A percentile compares a stretch with the other conserved stretches of the same genome.
Evolutionary conservation across 2,888 invertebrate species (phyloP).

Genomic region (Didymodactylos carnosus): DNA sequence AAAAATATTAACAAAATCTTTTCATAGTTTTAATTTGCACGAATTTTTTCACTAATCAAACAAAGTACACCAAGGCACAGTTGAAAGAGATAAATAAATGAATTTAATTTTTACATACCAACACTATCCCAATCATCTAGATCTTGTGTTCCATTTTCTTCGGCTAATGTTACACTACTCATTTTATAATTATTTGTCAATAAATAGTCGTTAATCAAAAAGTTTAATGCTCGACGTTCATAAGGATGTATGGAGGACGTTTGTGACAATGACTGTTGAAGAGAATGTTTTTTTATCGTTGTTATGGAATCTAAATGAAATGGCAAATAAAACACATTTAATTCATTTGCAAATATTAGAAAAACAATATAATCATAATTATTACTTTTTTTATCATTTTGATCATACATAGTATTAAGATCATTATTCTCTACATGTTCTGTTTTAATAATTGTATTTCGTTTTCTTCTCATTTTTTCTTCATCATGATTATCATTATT

Average conservation of each 20-base stretch:
- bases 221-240: conserved; percentile 62
- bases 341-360: too few species aligned
- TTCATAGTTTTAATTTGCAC: too few species aligned
- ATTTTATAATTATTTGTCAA: conserved; percentile 58
- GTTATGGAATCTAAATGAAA: too few species aligned
- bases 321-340: too few species aligned
- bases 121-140: conserved; percentile 82
- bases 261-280: too few species aligned
- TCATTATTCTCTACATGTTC: too few species aligned
- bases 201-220: conserved; percentile 64
- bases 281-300: too few species aligned
- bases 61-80: too few species aligned
- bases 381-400: neutral
- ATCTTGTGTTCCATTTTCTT: conserved; percentile 67
- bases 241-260: conserved; percentile 44
- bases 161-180: conserved; percentile 68
- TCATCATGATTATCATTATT: neutral
- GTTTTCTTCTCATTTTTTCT: neutral
- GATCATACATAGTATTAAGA: too few species aligned
- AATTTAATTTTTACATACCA: conserved; percentile 60
- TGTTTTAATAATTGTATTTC: neutral
- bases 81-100: conserved; percentile 51
- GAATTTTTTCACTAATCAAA: too few species aligned
- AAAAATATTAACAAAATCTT: too few species aligned
- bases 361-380: too few species aligned